Evolutionary conservation across 2,888 invertebrate species (phyloP).

Genomic region (Tholera decimalis): DNA sequence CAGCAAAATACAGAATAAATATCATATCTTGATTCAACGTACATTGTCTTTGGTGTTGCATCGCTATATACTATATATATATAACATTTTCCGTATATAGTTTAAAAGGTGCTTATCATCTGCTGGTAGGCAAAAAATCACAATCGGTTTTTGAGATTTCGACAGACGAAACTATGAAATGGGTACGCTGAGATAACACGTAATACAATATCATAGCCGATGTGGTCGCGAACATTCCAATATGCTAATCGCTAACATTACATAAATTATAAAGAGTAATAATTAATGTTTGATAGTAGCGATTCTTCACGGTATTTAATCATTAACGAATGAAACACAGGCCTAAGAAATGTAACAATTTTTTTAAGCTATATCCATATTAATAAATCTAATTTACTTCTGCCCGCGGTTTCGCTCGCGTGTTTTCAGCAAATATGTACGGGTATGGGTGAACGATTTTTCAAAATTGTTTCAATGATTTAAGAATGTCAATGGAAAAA

Average conservation of each 20-base stretch:
- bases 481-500: no score
- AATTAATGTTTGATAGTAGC: no score
- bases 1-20: no score
- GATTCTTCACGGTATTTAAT: no score
- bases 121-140: neutral
- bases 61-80: neutral
- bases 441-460: no score
- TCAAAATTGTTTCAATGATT: no score
- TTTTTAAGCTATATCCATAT: no score
- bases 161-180: neutral
- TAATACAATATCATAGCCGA: conserved; percentile 6
- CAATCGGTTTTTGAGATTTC: neutral
- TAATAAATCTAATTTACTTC: no score
- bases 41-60: conserved; percentile 13
- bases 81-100: neutral
- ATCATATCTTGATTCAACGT: neutral
- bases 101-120: neutral
- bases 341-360: no score
- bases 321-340: no score
- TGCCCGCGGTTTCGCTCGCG: no score
- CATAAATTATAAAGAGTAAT: conserved; percentile 1
- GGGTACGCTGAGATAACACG: neutral
- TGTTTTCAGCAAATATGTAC: no score
- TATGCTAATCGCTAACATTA: conserved; percentile 2
- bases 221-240: conserved; percentile 2